phyloP scores from a whole-genome alignment of 2,797 vertebrate species.

The Oreochromis mossambicus region DNA sequence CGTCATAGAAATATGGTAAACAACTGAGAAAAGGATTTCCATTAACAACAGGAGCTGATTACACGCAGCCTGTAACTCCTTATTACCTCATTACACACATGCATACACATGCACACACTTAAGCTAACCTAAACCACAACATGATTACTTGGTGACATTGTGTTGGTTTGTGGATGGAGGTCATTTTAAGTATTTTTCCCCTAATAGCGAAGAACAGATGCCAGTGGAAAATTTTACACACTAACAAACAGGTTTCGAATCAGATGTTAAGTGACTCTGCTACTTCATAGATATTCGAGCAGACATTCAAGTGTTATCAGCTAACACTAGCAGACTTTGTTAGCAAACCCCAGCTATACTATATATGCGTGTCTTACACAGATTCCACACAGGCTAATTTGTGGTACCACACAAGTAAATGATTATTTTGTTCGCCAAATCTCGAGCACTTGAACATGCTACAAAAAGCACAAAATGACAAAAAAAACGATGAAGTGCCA shows the following conservation, averaged over 20 bases:
- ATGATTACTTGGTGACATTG: slow-evolving; percentile 20
- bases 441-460: background rate
- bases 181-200: slow-evolving; percentile 6
- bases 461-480: background rate
- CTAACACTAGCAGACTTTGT: background rate
- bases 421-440: background rate
- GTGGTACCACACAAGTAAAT: background rate
- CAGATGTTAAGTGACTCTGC: background rate
- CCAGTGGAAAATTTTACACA: slow-evolving; percentile 34
- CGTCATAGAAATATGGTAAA: background rate
- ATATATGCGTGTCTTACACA: background rate
- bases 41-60: slow-evolving; percentile 15
- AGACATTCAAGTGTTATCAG: background rate
- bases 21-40: background rate
- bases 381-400: background rate
- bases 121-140: slow-evolving; percentile 15
- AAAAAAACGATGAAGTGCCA: background rate
- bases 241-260: slow-evolving; percentile 2
- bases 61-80: background rate
- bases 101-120: background rate
- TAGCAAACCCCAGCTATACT: background rate
- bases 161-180: slow-evolving; percentile 20
- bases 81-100: slow-evolving; percentile 20
- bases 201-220: slow-evolving; percentile 18
- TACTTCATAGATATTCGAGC: background rate